Base-by-base conservation (phyloP, 1,140 invertebrate species). In the Scaptomyza montana region DNA sequence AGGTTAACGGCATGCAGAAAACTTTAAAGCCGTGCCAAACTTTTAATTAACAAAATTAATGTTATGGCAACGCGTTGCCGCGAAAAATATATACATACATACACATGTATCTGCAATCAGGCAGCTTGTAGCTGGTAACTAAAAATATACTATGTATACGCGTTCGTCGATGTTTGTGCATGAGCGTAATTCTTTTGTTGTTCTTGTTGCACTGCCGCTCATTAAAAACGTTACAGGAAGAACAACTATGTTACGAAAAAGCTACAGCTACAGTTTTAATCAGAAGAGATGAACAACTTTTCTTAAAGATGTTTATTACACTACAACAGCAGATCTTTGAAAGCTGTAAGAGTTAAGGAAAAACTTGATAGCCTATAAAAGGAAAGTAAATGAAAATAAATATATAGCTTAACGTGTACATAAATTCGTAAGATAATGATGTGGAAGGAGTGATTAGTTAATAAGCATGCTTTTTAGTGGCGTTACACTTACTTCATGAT, bases 41-140 rank as follows among this genome's bases (percentile, higher is more conserved):
- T 87, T 87, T 87, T 87, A 87, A 87, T 87, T 87, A 87, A 82
- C 82, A 87, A 89, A 87, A 89, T 87, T 89, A 87, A 87, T 87
- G 72, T 79, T 82, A 89, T 79, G 76, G 79, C 72, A 89, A 79
- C 62, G 69, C 7, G 21, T 39, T 51, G 28, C 19, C 13, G 5
- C 41, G 16, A 51, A 43, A 30, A 46, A 47, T 63, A 68, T 53
- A 39, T 36, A 49, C 9, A 47, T 1, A 50, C 46, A 25, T 39
- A 41, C 8, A 39, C 28, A 8, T 43, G 39, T 39, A 50, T 30
- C 43, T 51, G 21, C 66, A 51, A 57, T 70, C 66, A 71, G 66
- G 45, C 53, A 64, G 25, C 61, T 68, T 68, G 65, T 36, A 45
- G 56, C 30, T 55, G 49, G 70, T 36, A 74, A 69, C 60, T 57